These are phyloP conservation scores for Aproaerema taeniolella DNA, from an alignment of 2,888 invertebrate species.

Conservation along the genomic window DNA sequence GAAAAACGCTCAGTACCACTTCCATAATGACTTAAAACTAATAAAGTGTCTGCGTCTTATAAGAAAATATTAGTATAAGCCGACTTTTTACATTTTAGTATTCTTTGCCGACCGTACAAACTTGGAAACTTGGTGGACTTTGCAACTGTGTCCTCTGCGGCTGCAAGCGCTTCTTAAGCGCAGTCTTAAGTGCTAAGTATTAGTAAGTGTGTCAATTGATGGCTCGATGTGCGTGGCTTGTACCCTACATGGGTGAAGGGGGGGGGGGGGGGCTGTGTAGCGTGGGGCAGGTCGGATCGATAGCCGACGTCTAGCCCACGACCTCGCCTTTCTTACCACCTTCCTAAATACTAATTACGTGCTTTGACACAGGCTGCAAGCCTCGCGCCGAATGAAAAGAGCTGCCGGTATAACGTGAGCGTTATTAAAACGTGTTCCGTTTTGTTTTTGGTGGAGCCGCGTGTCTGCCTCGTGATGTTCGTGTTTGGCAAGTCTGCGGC, in stretches of 20 bases:
- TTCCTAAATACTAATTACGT: constrained; percentile 78
- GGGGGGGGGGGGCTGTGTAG: constrained; percentile 50
- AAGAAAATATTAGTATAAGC: too few species aligned
- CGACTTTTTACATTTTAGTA: too few species aligned
- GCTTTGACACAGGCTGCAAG: constrained; percentile 74
- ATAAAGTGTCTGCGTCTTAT: too few species aligned
- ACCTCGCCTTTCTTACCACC: constrained; percentile 77
- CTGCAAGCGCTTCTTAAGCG: background rate
- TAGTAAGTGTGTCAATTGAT: constrained; percentile 76
- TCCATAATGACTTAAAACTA: too few species aligned
- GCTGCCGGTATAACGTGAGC: constrained; percentile 57
- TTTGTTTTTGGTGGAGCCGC: constrained; percentile 49
- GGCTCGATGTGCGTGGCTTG: constrained; percentile 72
- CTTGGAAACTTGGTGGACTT: too few species aligned
- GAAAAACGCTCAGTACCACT: too few species aligned
- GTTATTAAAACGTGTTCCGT: constrained; percentile 57
- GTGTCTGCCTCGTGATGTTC: constrained; percentile 19
- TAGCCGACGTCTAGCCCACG: constrained; percentile 81
- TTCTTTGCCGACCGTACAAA: too few species aligned
- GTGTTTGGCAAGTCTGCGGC: background rate
- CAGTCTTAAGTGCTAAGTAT: constrained; percentile 43
- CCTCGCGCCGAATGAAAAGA: constrained; percentile 67
- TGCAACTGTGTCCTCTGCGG: background rate
- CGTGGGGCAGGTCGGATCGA: constrained; percentile 80
- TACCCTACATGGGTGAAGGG: too few species aligned